phyloP scores from a whole-genome alignment of 2,797 vertebrate genomes.

The Chloroceryle inda region DNA sequence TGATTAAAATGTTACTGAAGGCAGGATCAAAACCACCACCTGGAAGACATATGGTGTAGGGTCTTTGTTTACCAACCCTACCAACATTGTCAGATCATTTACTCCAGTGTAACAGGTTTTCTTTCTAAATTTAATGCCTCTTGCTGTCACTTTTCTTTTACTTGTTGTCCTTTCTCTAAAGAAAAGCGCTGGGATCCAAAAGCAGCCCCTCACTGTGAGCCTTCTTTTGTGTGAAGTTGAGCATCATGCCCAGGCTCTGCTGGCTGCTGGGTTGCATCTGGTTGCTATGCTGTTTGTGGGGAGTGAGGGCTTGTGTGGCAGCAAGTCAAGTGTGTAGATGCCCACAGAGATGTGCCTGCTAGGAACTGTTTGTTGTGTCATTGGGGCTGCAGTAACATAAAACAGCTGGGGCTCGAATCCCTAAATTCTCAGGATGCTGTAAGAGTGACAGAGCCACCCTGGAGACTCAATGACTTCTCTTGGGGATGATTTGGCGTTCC shows the following conservation, averaged over 20 bases:
- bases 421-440: background rate
- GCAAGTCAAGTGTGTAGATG: background rate
- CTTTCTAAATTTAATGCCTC: background rate
- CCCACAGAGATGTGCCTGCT: background rate
- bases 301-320: background rate
- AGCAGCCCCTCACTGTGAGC: background rate
- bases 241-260: background rate
- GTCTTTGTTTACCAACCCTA: background rate
- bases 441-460: background rate
- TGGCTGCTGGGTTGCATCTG: background rate
- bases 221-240: background rate
- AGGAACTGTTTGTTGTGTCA: background rate
- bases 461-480: background rate
- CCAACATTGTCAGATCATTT: background rate
- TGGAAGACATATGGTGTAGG: background rate
- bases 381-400: background rate
- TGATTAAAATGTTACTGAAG: slow-evolving; percentile 16
- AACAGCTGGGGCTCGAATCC: background rate
- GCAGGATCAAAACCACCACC: background rate
- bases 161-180: background rate
- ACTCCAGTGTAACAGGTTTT: rapidly evolving
- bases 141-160: background rate
- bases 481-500: background rate
- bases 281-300: background rate
- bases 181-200: background rate